Conservation (phyloP, 1,140 invertebrate genomes). For the Agraylea sexmaculata region DNA sequence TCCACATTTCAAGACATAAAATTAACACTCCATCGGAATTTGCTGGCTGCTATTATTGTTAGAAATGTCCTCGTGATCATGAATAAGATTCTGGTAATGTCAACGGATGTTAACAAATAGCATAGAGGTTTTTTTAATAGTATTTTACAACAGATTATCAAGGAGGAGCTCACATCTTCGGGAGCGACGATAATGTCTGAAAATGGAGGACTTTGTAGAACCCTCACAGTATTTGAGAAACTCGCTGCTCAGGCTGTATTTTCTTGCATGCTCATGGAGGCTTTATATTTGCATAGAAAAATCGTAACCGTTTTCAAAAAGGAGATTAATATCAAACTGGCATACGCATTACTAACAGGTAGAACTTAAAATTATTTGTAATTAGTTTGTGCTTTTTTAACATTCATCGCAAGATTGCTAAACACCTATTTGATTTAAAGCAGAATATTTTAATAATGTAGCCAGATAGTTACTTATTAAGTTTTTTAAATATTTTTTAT, state of each 20-base stretch:
- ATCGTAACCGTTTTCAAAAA: slow-evolving; percentile 44
- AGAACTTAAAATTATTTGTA: no score
- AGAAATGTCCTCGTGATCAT: slow-evolving; percentile 42
- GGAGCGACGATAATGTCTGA: slow-evolving; percentile 34
- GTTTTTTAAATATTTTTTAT: no score
- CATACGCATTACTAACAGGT: slow-evolving; percentile 34
- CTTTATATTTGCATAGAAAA: slow-evolving; percentile 42
- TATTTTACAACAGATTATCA: slow-evolving; percentile 30
- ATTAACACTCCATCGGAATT: slow-evolving; percentile 42
- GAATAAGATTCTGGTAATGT: slow-evolving; percentile 33
- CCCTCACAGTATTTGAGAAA: slow-evolving; percentile 39
- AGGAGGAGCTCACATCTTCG: slow-evolving; percentile 34
- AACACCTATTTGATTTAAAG: no score
- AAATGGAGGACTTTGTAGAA: slow-evolving; percentile 35
- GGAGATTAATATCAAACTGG: slow-evolving; percentile 30
- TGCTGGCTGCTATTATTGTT: slow-evolving; percentile 41
- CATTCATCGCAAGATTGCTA: no score
- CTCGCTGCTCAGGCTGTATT: slow-evolving; percentile 40
- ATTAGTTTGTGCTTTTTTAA: no score
- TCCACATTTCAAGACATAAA: slow-evolving; percentile 35
- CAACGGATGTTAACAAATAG: background rate
- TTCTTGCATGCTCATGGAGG: slow-evolving; percentile 48
- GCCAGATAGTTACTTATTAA: no score
- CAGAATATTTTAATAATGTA: no score
- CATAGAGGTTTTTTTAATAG: background rate